Percentiles rank a stretch among this genome's conserved stretches.
Conservation (phyloP, 2,113 vertebrate genomes). For the Puntigrus tetrazona region DNA sequence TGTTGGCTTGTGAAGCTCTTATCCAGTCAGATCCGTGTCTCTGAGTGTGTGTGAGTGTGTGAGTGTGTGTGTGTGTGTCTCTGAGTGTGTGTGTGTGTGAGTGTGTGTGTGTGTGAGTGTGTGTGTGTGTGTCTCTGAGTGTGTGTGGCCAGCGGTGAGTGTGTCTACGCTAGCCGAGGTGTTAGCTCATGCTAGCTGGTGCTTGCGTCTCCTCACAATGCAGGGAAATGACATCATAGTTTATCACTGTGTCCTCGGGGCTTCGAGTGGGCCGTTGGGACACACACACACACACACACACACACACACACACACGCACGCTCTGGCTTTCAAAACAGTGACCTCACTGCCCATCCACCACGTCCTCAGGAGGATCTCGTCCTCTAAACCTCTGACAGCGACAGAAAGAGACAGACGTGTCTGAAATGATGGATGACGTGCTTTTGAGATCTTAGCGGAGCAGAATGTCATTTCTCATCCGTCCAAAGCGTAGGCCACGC, state of each 20-base stretch:
- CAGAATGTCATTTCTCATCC: background rate
- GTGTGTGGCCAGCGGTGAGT: background rate
- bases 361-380: background rate
- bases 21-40: background rate
- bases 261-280: slow-evolving; percentile 9
- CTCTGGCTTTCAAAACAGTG: background rate
- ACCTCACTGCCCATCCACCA: background rate
- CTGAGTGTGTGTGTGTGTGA: background rate
- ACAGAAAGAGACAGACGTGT: slow-evolving; percentile 1
- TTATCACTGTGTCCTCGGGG: slow-evolving; percentile 31
- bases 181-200: background rate
- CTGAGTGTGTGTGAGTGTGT: background rate
- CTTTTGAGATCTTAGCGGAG: slow-evolving; percentile 1
- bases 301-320: background rate
- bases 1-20: background rate
- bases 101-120: background rate
- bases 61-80: background rate
- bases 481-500: background rate
- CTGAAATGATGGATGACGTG: background rate
- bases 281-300: background rate
- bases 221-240: slow-evolving; percentile 46
- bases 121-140: background rate
- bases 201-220: slow-evolving; percentile 6
- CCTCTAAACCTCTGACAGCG: background rate
- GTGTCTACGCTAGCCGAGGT: background rate